Conservation (phyloP, 2,113 vertebrate genomes). For the Albula goreensis region DNA sequence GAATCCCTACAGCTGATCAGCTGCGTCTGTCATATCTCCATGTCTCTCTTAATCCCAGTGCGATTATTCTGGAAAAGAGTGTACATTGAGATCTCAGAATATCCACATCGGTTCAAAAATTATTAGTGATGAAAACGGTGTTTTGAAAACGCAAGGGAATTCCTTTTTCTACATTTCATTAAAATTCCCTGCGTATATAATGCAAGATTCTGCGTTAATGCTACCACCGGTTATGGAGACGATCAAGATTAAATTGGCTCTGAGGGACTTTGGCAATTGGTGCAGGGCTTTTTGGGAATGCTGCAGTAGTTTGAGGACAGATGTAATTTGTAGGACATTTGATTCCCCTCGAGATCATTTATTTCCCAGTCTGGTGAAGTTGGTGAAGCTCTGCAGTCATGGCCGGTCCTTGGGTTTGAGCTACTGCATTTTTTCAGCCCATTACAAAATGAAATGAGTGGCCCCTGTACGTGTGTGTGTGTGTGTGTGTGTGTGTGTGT, state of each 20-base stretch:
- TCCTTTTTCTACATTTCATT: neutral
- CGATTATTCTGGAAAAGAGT: neutral
- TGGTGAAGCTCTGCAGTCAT: conserved; percentile 11
- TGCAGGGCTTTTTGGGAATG: conserved; percentile 27
- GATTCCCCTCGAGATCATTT: conserved; percentile 23
- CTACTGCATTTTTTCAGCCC: conserved; percentile 21
- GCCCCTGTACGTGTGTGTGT: conserved; percentile 11
- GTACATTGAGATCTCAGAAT: neutral
- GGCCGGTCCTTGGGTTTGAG: conserved; percentile 10
- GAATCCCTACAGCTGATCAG: neutral
- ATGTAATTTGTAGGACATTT: conserved; percentile 33
- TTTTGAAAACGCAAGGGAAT: neutral
- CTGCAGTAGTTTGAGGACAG: conserved; percentile 22
- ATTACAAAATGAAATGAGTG: conserved; percentile 7
- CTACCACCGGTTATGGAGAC: conserved; percentile 11
- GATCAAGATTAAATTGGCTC: conserved; percentile 24
- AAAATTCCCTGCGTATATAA: neutral
- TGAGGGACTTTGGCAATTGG: conserved; percentile 25
- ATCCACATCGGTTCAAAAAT: neutral
- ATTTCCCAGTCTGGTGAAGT: conserved; percentile 26
- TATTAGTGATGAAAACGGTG: neutral
- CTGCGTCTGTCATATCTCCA: neutral
- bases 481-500: neutral
- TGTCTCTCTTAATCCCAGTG: neutral
- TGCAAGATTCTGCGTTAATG: neutral